phyloP scores from a whole-genome alignment of 2,888 invertebrate species.

The Polietes domitor region DNA sequence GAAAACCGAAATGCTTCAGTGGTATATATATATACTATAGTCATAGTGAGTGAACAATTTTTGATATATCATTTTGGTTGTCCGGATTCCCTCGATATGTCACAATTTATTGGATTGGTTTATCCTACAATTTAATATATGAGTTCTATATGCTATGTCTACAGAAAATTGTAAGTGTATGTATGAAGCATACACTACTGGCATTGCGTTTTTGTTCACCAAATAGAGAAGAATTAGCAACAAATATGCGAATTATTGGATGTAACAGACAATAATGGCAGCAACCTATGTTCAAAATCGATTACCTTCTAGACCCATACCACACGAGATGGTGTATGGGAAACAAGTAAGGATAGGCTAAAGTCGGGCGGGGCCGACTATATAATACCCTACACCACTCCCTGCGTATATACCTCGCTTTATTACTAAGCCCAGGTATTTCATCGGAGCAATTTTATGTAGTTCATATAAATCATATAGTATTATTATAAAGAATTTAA shows the following conservation, averaged over 20 bases:
- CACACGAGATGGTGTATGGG: no score
- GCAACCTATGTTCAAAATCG: slow-evolving; percentile 19
- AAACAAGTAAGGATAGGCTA: no score
- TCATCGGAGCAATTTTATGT: no score
- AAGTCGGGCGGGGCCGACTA: no score
- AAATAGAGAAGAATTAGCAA: background rate
- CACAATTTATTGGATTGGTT: background rate
- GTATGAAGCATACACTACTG: slow-evolving; percentile 26
- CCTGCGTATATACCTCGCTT: no score
- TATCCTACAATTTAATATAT: background rate
- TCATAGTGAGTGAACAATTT: no score
- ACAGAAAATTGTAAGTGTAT: no score
- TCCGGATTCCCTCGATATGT: no score
- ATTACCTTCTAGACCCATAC: background rate
- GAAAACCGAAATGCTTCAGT: background rate
- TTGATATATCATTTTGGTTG: background rate
- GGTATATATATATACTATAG: background rate
- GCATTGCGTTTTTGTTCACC: slow-evolving; percentile 27
- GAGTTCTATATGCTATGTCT: background rate
- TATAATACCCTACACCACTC: no score
- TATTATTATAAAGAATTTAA: no score
- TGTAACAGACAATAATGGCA: slow-evolving; percentile 1
- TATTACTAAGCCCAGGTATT: no score
- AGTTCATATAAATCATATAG: no score
- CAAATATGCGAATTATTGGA: background rate